These are phyloP conservation scores for Drosophila nasuta DNA, from an alignment of 1,140 invertebrate species.

Conservation along the genomic window DNA sequence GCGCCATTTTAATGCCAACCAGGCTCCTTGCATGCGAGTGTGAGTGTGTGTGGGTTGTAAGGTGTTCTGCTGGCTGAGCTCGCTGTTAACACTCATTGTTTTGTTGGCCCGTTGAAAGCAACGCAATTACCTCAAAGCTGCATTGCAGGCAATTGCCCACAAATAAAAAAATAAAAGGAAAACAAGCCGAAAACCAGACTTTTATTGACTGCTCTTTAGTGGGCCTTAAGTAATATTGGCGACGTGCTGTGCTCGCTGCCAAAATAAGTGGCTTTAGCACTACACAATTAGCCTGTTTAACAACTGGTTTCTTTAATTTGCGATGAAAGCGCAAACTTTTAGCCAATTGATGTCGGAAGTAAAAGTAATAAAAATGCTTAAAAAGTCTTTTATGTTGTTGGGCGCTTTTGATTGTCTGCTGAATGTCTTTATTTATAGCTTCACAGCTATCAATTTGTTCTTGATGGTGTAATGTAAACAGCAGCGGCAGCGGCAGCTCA, in stretches of 20 bases:
- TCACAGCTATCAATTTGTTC: slow-evolving; percentile 48
- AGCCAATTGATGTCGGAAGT: too few relatives aligned
- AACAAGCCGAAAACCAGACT: slow-evolving; percentile 5
- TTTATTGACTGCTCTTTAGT: slow-evolving; percentile 68
- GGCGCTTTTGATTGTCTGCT: slow-evolving; percentile 36
- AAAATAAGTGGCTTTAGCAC: not conserved
- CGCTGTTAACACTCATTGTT: slow-evolving; percentile 48
- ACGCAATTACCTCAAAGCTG: slow-evolving; percentile 60
- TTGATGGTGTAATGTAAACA: slow-evolving; percentile 44
- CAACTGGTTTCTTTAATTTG: not conserved
- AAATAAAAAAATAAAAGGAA: slow-evolving; percentile 7
- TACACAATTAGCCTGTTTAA: not conserved
- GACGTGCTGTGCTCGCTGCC: slow-evolving; percentile 15
- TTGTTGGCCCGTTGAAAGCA: slow-evolving; percentile 63
- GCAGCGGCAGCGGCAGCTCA: not conserved
- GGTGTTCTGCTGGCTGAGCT: slow-evolving; percentile 20
- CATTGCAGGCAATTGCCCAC: slow-evolving; percentile 38
- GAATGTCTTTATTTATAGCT: slow-evolving; percentile 25
- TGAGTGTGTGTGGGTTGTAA: slow-evolving; percentile 2
- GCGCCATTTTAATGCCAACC: slow-evolving; percentile 67
- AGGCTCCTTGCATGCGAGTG: not conserved
- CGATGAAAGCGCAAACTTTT: not conserved
- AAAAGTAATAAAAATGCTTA: not conserved
- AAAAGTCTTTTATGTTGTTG: slow-evolving; percentile 10
- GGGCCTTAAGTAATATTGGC: slow-evolving; percentile 48